Conservation (phyloP, 2,888 invertebrate genomes). For the Scaptomyza parva region DNA sequence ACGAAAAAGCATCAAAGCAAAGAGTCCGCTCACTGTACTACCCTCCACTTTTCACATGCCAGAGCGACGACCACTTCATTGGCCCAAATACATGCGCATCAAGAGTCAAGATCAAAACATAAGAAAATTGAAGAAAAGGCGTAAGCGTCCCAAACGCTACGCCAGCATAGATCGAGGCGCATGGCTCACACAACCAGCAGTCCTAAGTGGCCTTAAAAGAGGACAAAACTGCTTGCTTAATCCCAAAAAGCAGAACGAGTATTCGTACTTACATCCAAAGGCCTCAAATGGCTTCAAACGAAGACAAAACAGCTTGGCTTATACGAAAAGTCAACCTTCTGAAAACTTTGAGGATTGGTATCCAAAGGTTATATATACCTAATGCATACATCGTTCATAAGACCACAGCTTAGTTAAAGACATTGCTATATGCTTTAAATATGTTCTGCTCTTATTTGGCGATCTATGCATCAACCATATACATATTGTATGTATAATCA, state of each 20-base stretch:
- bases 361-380: neutral
- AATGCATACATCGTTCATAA: constrained; percentile 3
- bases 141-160: neutral
- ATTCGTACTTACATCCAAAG: no score
- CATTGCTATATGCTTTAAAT: neutral
- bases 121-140: neutral
- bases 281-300: neutral
- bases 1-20: neutral
- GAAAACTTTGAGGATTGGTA: neutral
- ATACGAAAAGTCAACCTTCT: neutral
- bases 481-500: neutral
- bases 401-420: neutral
- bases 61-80: constrained; percentile 59
- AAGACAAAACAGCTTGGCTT: neutral
- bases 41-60: neutral
- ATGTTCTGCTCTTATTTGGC: neutral
- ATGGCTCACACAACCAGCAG: constrained; percentile 7
- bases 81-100: constrained; percentile 58
- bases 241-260: neutral
- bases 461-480: neutral
- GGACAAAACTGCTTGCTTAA: constrained; percentile 1
- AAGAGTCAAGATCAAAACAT: neutral
- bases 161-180: neutral
- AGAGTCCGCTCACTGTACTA: neutral
- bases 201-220: constrained; percentile 2